Evolutionary conservation across 2,888 invertebrate species (phyloP), one percentile per base, ranked within the genome.

Genomic region (Meteorus colon): DNA sequence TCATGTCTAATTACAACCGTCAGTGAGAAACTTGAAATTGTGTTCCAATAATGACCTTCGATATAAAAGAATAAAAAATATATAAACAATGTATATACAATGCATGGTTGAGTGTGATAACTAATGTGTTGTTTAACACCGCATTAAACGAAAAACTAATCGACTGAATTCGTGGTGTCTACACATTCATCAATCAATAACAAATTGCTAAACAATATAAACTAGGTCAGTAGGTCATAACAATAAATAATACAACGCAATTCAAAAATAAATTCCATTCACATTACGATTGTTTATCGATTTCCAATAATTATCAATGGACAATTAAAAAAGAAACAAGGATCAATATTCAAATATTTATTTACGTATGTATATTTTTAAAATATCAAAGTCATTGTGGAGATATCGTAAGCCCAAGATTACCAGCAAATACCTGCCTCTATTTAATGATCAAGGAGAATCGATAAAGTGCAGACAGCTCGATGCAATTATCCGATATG

Each of bases 401-500:
- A 62, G 5, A 31, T 31, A 16, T 62, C 14, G 31, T n/a, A 45
- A 29, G 19, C 14, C 12, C 16, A 55, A 37, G n/a, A 29, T 59
- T 31, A 29, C 45, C 72, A 24, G 73, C 19, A 14, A 19, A 45
- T 82, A 82, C 84, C 83, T 80, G 81, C 82, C 79, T 77, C 79
- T 82, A 82, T 82, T 81, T 41, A 66, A 45, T 59, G 55, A 60
- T 82, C 84, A 83, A 85, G 83, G 83, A 84, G 82, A 71, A 84
- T 82, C 82, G 83, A 86, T 84, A 85, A 85, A 84, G 84, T 84
- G 84, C 81, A 83, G 84, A 82, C 82, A 83, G 80, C 77, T 78
- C 84, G 84, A 84, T 84, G 85, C 85, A 87, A 87, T 87, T 86
- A 86, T 55, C 82, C 82, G 85, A 86, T 86, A 85, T 80, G 77